A percentile compares a stretch with the other conserved stretches of the same genome.
Evolutionary conservation across 2,888 invertebrate species (phyloP).

Genomic region (Neocrepidodera transversa): DNA sequence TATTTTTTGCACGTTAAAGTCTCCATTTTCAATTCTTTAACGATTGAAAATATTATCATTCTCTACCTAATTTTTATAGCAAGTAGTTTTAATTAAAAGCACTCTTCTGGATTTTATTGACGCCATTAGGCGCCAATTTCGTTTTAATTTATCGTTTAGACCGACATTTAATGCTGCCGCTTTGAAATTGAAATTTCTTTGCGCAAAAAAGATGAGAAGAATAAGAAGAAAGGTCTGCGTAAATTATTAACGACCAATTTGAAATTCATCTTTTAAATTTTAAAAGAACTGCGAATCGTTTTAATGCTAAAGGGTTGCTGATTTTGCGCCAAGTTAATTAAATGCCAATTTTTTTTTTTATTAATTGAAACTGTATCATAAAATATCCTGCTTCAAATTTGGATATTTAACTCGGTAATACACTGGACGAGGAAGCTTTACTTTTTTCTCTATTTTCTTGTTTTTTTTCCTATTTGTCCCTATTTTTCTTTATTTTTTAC

Average conservation of each 20-base stretch:
- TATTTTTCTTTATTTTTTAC: no score
- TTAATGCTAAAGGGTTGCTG: no score
- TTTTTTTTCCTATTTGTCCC: no score
- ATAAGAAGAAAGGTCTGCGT: constrained; percentile 17
- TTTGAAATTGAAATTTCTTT: constrained; percentile 24
- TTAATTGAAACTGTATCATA: no score
- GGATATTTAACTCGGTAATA: no score
- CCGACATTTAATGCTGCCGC: constrained; percentile 10
- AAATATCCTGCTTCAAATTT: no score
- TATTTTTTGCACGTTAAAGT: no score
- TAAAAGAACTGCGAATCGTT: not conserved
- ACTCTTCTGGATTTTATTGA: constrained; percentile 18
- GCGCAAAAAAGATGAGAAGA: not conserved
- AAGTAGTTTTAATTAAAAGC: constrained; percentile 11
- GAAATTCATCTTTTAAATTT: constrained; percentile 17
- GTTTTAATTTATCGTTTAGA: constrained; percentile 17
- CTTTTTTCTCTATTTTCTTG: no score
- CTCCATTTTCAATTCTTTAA: no score
- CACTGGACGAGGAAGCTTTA: no score
- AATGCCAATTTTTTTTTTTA: no score
- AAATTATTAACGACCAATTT: constrained; percentile 26
- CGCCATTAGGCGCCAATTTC: constrained; percentile 14
- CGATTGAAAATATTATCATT: not conserved
- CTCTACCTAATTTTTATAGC: constrained; percentile 29
- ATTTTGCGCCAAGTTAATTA: no score